Base-by-base conservation (phyloP, 2,113 vertebrate species). In the Rhombomys opimus region DNA sequence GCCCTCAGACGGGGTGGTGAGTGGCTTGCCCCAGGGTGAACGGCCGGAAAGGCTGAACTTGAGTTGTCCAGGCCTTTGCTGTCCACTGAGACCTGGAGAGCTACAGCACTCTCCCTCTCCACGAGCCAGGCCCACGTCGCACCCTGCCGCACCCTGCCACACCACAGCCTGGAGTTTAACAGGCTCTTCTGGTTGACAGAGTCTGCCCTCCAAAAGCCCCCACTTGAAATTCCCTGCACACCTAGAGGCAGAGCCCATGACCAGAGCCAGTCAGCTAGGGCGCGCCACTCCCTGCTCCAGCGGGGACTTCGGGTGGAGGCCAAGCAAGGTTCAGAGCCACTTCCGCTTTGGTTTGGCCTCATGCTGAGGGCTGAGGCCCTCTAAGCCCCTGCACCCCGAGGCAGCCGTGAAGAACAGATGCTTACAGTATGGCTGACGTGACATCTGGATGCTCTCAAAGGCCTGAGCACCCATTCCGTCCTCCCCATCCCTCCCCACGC, bases 291-390 rank as follows among this genome's bases (percentile, higher is more conserved):
- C 61, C 57, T 17, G 46, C 46, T 7, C 30, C 46, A 35, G 32
- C 14, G 8, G 22, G 12, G 13, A 67, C 46, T 22, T 23, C 12
- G 0, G 6, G 4, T 25, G 32, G 41, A 41, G 23, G 1, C 2
- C 2, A 25, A 14, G 32, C 1, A 1, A 76, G 23, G 73, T 30
- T 93, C 80, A 41, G 89, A 68, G n/a, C 41, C 25, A 67, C 23
- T 65, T 9, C 38, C 5, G 61, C 38, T 32, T 70, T 14, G 46
- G 46, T 63, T 65, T 17, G 46, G 46, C 32, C 65, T 68, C 63
- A 22, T 15, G 61, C 91, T 14, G 15, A 59, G 57, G 13, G 38
- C 12, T 38, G 35, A 61, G 59, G 75, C 68, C 75, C 5, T 32
- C 13, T 35, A 17, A 5, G 23, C 59, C 50, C 20, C 35, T 7